Evolutionary conservation across 2,797 vertebrate genomes (phyloP).

Genomic region (Heterohyrax brucei): DNA sequence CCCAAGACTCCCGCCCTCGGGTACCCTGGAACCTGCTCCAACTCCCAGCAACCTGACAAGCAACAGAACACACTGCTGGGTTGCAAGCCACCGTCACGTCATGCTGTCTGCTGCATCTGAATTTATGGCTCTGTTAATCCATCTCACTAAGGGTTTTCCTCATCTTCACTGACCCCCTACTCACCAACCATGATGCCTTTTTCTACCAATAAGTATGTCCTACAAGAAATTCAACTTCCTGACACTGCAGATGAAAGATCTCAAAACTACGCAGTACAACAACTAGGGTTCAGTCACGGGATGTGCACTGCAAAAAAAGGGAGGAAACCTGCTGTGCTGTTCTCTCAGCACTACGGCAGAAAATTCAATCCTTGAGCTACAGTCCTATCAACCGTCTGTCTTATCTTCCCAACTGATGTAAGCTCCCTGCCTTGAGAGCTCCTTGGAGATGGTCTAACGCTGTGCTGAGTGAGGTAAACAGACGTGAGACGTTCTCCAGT

Average conservation of each 20-base stretch:
- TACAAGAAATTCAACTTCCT: constrained; percentile 5
- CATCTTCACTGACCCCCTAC: neutral
- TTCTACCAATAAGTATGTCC: neutral
- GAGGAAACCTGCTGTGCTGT: neutral
- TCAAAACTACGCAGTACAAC: neutral
- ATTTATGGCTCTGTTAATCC: neutral
- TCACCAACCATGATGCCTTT: neutral
- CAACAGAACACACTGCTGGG: neutral
- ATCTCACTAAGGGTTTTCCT: neutral
- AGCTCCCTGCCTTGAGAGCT: neutral
- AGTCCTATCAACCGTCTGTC: neutral
- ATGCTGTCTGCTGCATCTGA: neutral
- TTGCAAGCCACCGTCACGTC: too few species aligned
- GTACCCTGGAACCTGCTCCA: neutral
- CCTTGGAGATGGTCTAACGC: neutral
- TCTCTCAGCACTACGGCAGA: neutral
- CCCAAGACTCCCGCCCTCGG: neutral
- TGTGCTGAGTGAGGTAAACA: neutral
- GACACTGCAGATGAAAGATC: neutral
- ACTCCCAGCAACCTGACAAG: neutral
- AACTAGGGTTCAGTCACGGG: neutral
- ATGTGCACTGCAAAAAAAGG: neutral
- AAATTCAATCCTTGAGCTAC: constrained; percentile 10
- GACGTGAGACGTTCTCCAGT: constrained; percentile 44
- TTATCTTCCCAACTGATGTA: constrained; percentile 5